Base-by-base conservation (phyloP, 2,888 invertebrate species). In the Selenia dentaria region DNA sequence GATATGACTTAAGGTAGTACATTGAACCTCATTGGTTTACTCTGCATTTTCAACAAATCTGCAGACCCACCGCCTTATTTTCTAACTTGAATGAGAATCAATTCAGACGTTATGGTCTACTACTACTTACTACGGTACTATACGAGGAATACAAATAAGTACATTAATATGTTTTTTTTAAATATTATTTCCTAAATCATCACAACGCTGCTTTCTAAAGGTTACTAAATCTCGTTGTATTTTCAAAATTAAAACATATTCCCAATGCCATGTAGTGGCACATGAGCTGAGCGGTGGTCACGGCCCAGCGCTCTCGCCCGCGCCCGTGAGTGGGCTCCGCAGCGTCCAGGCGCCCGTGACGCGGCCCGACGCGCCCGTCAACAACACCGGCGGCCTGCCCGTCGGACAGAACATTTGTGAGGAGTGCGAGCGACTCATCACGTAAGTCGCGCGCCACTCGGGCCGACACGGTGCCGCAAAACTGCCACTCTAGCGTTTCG, bases 351-450 rank as follows among this genome's bases (percentile, higher is more conserved):
- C 96, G 59, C 96, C 96, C 54, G 92, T 95, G 83, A 91, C 93
- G 73, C 83, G 92, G 62, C 93, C 94, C 68, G 86, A 91, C 66
- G 86, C 87, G 50, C 92, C 93, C 62, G 72, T 92, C 78, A 93
- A 93, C 83, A 91, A 93, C 77, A 94, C 93, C 65, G 94, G 93
- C 67, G 95, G 94, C 75, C 92, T 96, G 67, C 95, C 96, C 66
- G 94, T 96, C 65, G 96, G 96, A 74, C 97, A 97, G 91, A 97
- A 97, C 92, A 95, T 97, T 88, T 99, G 99, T 93, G 96, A 96
- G 66, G 98, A 98, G 79, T 99, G 99, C 93, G 98, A 98, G 87
- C 95, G 98, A 76, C 95, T 98, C 77, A 98, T 99, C 91, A 96
- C 97, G 98, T 99, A 96, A 97, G 98, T 96, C 92, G 93, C 76